phyloP scores from a whole-genome alignment of 23 tunicate species.

The Styela plicata region DNA sequence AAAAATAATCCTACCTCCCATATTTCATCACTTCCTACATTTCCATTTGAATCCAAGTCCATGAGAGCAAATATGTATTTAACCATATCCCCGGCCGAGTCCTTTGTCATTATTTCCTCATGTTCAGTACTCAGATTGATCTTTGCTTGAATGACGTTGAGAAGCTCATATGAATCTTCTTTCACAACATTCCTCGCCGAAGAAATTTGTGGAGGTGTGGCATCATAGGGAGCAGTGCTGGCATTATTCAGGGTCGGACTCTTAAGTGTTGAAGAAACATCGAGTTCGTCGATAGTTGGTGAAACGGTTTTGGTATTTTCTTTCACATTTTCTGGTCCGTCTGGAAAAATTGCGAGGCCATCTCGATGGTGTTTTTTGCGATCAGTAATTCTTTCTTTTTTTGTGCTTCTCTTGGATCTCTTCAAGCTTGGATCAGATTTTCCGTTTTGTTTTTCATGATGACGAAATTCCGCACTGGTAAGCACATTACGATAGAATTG shows the following conservation, averaged over 20 bases:
- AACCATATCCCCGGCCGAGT: conserved; percentile 56
- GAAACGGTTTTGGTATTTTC: background rate
- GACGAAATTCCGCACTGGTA: background rate
- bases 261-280: background rate
- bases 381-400: background rate
- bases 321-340: background rate
- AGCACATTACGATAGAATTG: background rate
- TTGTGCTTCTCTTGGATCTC: background rate
- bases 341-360: background rate
- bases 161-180: background rate
- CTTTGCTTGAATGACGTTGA: background rate
- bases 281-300: background rate
- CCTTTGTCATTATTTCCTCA: conserved; percentile 62
- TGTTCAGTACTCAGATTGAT: background rate
- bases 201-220: background rate
- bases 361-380: background rate
- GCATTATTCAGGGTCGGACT: background rate
- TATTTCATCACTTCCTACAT: conserved; percentile 72
- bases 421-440: background rate
- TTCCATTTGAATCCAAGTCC: conserved; percentile 56
- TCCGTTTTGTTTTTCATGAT: background rate
- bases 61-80: conserved; percentile 46
- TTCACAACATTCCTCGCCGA: background rate
- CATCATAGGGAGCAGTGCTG: background rate
- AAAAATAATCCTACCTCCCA: conserved; percentile 60